A percentile compares a stretch with the other conserved stretches of the same genome.
Conservation (phyloP, 92 coral and sea anemone genomes). For the Heteractis magnifica region DNA sequence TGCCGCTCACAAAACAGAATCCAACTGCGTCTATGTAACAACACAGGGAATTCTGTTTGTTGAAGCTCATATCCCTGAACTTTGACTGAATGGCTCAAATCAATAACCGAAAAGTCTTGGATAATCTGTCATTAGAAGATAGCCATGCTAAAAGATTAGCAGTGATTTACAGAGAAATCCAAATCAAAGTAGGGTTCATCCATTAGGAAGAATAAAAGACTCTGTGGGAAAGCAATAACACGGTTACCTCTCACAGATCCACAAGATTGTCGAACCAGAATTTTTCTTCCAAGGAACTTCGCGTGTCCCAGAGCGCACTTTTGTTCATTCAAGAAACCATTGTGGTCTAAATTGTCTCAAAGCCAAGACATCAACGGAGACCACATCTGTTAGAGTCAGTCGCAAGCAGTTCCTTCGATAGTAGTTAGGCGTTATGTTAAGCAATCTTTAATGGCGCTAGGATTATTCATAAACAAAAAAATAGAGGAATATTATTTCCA, state of each 20-base stretch:
- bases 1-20: too few relatives aligned
- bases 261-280: background rate
- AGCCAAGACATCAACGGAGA: background rate
- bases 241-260: background rate
- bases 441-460: background rate
- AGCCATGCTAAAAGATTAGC: background rate
- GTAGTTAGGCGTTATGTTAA: background rate
- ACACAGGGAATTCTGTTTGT: background rate
- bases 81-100: background rate
- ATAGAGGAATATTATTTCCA: background rate
- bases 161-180: background rate
- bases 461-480: background rate
- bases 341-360: background rate
- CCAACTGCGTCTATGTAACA: too few relatives aligned
- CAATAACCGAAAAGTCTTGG: background rate
- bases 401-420: background rate
- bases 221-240: background rate
- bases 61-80: background rate
- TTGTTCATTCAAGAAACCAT: background rate
- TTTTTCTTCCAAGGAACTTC: background rate
- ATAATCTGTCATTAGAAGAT: background rate
- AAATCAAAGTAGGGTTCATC: background rate
- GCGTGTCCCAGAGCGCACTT: background rate
- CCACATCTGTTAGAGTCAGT: background rate
- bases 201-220: constrained; percentile 1